Evolutionary conservation across 2,113 vertebrate species (phyloP).

Genomic region (Bufo gargarizans): DNA sequence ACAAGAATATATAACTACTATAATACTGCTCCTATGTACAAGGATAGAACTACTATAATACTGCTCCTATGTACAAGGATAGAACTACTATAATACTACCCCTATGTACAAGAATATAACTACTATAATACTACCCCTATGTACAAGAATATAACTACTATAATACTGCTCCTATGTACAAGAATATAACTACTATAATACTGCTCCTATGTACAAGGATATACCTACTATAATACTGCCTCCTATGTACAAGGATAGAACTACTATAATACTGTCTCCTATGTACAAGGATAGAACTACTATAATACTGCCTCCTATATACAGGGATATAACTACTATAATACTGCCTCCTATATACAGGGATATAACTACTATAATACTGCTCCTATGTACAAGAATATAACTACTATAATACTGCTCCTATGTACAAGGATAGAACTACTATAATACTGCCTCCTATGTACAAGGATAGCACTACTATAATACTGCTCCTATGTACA

Average conservation of each 20-base stretch:
- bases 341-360: too few species aligned
- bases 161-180: neutral
- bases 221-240: neutral
- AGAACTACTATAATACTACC: too few species aligned
- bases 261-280: neutral
- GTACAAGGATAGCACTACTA: too few species aligned
- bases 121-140: neutral
- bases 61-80: neutral
- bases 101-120: neutral
- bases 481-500: too few species aligned
- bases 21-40: neutral
- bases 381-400: too few species aligned
- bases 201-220: neutral
- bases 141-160: neutral
- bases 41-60: neutral
- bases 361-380: too few species aligned
- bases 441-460: too few species aligned
- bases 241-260: neutral
- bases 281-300: neutral
- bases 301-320: neutral
- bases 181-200: neutral
- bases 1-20: too few species aligned
- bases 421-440: too few species aligned
- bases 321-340: too few species aligned
- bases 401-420: too few species aligned